A percentile compares a stretch with the other conserved stretches of the same genome.
phyloP scores from a whole-genome alignment of 2,113 vertebrate genomes.

The Reinhardtius hippoglossoides region DNA sequence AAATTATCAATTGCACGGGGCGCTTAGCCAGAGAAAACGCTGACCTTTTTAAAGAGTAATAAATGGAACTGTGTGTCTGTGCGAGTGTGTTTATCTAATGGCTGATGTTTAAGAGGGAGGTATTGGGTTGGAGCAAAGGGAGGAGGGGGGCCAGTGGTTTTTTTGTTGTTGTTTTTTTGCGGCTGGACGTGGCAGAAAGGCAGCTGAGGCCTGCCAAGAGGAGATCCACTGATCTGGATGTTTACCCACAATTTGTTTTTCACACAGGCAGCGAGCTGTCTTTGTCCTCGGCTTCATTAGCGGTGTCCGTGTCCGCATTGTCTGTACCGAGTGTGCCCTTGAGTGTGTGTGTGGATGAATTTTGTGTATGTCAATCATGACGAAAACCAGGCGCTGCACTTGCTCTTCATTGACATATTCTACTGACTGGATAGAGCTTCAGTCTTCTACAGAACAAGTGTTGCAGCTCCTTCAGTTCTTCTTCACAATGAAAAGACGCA shows the following conservation, averaged over 20 bases:
- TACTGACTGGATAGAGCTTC: not conserved
- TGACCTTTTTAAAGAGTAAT: constrained; percentile 99
- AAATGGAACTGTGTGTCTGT: constrained; percentile 85
- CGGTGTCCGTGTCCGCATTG: constrained; percentile 27
- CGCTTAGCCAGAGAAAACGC: constrained; percentile 94
- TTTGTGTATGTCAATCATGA: constrained; percentile 57
- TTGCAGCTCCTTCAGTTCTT: constrained; percentile 12
- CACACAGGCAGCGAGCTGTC: constrained; percentile 50
- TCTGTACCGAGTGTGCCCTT: constrained; percentile 77
- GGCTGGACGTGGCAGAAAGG: constrained; percentile 61
- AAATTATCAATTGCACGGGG: constrained; percentile 98
- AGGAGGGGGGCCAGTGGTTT: constrained; percentile 36
- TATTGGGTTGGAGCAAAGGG: constrained; percentile 48
- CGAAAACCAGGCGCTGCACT: too few species aligned
- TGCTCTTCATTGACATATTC: not conserved
- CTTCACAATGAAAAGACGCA: constrained; percentile 1
- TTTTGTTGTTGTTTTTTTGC: not conserved
- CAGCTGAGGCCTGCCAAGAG: constrained; percentile 63
- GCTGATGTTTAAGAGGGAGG: constrained; percentile 62
- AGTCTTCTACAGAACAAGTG: not conserved
- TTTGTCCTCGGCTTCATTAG: constrained; percentile 65
- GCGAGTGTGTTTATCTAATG: constrained; percentile 52
- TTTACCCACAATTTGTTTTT: constrained; percentile 65
- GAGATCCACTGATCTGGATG: constrained; percentile 72
- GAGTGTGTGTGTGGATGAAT: constrained; percentile 80